phyloP scores from a whole-genome alignment of 2,113 vertebrate genomes.

The Peromyscus polionotus region DNA sequence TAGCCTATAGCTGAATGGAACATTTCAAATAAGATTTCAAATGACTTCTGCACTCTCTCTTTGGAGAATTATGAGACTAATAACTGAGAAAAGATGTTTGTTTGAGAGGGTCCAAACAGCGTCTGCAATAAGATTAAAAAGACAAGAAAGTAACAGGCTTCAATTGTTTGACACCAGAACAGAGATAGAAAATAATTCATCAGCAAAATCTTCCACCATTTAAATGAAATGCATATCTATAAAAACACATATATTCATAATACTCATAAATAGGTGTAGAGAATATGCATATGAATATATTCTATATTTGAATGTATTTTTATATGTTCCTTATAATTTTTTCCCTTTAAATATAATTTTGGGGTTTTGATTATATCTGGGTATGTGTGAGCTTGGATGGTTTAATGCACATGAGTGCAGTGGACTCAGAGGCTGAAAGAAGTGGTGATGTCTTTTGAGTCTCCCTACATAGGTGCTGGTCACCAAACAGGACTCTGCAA shows the following conservation, averaged over 20 bases:
- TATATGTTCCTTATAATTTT: background rate
- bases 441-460: background rate
- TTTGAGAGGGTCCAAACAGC: background rate
- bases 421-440: background rate
- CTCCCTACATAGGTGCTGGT: too few relatives aligned
- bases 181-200: background rate
- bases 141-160: background rate
- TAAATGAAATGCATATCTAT: background rate
- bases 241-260: background rate
- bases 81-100: background rate
- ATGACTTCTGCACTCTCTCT: background rate
- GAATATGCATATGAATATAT: too few relatives aligned
- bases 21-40: slow-evolving; percentile 49
- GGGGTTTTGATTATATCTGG: background rate
- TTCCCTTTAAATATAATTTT: background rate
- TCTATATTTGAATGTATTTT: background rate
- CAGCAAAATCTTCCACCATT: background rate
- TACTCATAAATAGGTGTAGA: background rate
- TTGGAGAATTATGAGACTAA: slow-evolving; percentile 21
- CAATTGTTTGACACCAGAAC: background rate
- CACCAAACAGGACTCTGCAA: background rate
- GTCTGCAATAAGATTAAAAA: background rate
- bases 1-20: background rate
- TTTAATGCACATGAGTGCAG: fast-evolving
- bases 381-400: background rate